Base-by-base conservation (phyloP, 2,113 vertebrate species). In the Phylloscopus whistleri region DNA sequence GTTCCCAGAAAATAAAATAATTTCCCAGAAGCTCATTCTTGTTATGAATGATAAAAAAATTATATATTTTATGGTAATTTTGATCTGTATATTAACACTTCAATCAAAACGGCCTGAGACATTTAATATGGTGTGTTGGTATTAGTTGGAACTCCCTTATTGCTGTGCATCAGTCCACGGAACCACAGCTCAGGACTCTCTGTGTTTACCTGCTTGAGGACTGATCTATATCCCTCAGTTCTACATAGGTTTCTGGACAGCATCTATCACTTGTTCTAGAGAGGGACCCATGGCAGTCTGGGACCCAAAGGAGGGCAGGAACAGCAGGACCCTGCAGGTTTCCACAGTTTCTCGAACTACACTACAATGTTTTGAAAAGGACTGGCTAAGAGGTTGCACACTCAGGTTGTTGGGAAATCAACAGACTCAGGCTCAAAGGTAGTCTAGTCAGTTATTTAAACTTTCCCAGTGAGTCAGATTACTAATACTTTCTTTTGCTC, bases 401-500 rank as follows among this genome's bases (percentile, higher is more conserved):
- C 53, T 51, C 10, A 27, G 11, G 18, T 1, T 1, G 12, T 9
- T 67, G 30, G 18, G 23, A 76, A 56, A 83, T 19, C 41, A 56
- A 17, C 39, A 68, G 39, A 43, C 51, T 56, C 0, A 0, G 21
- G 14, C 67, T 82, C n/a, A 81, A 33, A 81, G 28, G 22, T 74
- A 88, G 87, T 78, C 81, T 95, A 88, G 70, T 87, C 70, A 94
- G 82, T 89, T 96, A 95, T 84, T 94, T 95, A 86, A 95, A 89
- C 70, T 95, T 92, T 93, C 84, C 84, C 68, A 84, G 8, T 93
- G 88, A 86, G 94, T 96, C 90, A 89, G 89, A 91, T 95, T 97
- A 94, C 87, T 94, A 89, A 92, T 80, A 91, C 84, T 91, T 96
- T 90, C 68, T 93, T 96, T 88, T 97, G 16, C 83, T 97, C 31